Percentiles rank a stretch among this genome's conserved stretches.
These are phyloP conservation scores for Sciurus niger DNA, from an alignment of 2,113 vertebrate genomes.

Conservation along the genomic window DNA sequence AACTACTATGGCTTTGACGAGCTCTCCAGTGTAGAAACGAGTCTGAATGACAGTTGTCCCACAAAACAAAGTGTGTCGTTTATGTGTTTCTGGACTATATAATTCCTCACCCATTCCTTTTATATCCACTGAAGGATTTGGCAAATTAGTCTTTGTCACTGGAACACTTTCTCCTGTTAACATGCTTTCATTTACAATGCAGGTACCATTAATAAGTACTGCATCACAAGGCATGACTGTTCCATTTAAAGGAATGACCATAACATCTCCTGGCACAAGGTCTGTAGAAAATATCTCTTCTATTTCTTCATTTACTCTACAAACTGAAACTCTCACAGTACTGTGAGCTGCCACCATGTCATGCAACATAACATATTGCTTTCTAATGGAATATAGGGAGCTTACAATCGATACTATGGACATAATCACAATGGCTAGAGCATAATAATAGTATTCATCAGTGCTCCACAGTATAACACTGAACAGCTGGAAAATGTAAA, in stretches of 20 bases:
- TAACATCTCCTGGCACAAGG: conserved; percentile 96
- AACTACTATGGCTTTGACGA: conserved; percentile 97
- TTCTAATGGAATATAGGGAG: conserved; percentile 98
- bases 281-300: conserved; percentile 97
- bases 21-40: conserved; percentile 97
- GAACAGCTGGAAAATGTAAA: conserved; percentile 99
- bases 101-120: conserved; percentile 87
- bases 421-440: conserved; percentile 97
- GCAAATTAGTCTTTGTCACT: conserved; percentile 98
- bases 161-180: conserved; percentile 99
- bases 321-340: conserved; percentile 96
- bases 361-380: conserved; percentile 99
- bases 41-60: conserved; percentile 98
- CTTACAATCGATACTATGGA: conserved; percentile 97
- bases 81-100: conserved; percentile 94
- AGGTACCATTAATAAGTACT: conserved; percentile 96
- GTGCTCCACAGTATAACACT: conserved; percentile 97
- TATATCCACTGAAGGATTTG: conserved; percentile 91
- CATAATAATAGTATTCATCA: conserved; percentile 99
- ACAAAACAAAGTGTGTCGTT: conserved; percentile 97
- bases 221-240: conserved; percentile 99
- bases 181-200: conserved; percentile 99
- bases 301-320: conserved; percentile 93
- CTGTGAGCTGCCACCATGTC: conserved; percentile 99
- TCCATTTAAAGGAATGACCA: conserved; percentile 97